Evolutionary conservation across 2,113 vertebrate genomes (phyloP).

Genomic region (Cyrtonyx montezumae): DNA sequence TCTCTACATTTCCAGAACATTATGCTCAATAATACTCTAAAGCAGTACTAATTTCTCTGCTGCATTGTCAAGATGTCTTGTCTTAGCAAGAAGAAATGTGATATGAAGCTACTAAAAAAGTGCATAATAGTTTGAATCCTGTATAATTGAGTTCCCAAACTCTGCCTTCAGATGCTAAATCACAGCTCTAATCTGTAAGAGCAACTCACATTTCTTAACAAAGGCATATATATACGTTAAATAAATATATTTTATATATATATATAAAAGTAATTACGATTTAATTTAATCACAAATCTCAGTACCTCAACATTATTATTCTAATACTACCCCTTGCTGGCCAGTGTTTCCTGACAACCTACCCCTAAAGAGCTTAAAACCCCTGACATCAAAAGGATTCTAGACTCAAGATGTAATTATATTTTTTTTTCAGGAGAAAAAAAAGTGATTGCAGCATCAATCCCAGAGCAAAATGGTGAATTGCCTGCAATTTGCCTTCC

Average conservation of each 20-base stretch:
- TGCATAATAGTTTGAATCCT: conserved; percentile 9
- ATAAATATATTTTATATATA: background rate
- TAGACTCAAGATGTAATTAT: background rate
- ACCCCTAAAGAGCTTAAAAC: background rate
- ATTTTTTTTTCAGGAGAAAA: background rate
- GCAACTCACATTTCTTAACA: conserved; percentile 2
- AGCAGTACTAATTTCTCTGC: conserved; percentile 16
- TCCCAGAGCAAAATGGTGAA: background rate
- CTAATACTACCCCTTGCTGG: background rate
- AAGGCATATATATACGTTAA: background rate
- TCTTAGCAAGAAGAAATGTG: background rate
- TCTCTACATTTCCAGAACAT: background rate
- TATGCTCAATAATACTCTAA: background rate
- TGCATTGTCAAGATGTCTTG: background rate
- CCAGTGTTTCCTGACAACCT: background rate
- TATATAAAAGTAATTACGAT: background rate
- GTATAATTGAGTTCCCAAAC: conserved; percentile 35
- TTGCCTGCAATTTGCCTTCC: background rate
- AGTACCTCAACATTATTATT: background rate
- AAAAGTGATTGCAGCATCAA: background rate
- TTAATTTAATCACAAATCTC: conserved; percentile 48
- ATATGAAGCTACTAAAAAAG: background rate
- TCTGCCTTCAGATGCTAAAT: conserved; percentile 29
- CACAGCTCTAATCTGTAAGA: conserved; percentile 14
- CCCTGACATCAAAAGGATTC: background rate